Conservation (phyloP, 2,888 invertebrate genomes). For the Podotricha telesiphe region DNA sequence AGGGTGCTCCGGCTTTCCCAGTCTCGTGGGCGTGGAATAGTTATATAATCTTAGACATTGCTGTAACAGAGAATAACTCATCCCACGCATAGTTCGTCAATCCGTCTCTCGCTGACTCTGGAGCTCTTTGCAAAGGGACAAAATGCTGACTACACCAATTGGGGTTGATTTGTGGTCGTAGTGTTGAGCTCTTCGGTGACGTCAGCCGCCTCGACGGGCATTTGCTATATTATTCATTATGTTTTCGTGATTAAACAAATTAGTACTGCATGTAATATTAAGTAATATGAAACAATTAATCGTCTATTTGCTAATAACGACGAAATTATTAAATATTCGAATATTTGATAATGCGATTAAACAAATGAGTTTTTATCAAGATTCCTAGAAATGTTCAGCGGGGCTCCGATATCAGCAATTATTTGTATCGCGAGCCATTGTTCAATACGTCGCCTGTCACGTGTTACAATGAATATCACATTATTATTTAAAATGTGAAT, state of each 20-base stretch:
- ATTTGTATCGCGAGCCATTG: neutral
- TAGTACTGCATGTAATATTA: no score
- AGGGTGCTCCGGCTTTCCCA: neutral
- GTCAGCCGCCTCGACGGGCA: neutral
- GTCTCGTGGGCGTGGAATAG: neutral
- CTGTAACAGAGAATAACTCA: neutral
- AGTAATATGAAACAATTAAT: neutral
- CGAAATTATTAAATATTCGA: neutral
- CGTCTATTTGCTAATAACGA: neutral
- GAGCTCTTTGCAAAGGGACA: no score
- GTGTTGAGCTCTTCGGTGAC: neutral
- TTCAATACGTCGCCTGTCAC: neutral
- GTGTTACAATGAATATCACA: neutral
- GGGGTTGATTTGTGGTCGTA: neutral
- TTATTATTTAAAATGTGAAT: neutral
- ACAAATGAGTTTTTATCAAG: no score
- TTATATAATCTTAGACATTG: neutral
- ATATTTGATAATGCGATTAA: no score
- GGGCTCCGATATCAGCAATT: constrained; percentile 1
- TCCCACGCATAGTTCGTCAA: constrained; percentile 8
- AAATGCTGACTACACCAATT: no score
- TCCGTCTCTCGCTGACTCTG: no score
- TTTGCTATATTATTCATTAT: constrained; percentile 17
- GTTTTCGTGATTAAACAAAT: neutral
- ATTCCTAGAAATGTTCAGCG: neutral